Percentiles rank a stretch among this genome's conserved stretches.
Evolutionary conservation across 2,888 invertebrate species (phyloP).

Genomic region (Boloria selene): DNA sequence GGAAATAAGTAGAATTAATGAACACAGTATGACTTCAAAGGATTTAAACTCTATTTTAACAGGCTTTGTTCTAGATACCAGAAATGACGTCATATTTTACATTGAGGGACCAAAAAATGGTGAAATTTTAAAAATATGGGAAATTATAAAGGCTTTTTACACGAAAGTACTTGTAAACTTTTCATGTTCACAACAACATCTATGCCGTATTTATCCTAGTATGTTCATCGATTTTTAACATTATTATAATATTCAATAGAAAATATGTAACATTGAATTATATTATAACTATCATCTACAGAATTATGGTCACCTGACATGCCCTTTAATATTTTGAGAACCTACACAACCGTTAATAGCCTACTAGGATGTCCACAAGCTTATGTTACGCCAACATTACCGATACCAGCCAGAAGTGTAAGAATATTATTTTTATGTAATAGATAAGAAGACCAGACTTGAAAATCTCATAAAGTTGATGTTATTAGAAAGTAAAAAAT

Average conservation of each 20-base stretch:
- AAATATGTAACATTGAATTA: no score
- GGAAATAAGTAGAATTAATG: conserved; percentile 57
- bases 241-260: neutral
- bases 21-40: conserved; percentile 40
- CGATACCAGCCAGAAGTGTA: conserved; percentile 62
- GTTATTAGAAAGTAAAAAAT: no score
- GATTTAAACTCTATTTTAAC: conserved; percentile 53
- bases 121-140: conserved; percentile 61
- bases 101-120: conserved; percentile 67
- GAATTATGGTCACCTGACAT: conserved; percentile 52
- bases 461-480: no score
- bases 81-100: conserved; percentile 57
- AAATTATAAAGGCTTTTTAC: conserved; percentile 59
- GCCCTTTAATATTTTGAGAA: conserved; percentile 64
- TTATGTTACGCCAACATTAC: conserved; percentile 66
- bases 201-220: conserved; percentile 64
- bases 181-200: conserved; percentile 59
- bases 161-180: conserved; percentile 56
- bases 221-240: neutral
- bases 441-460: no score
- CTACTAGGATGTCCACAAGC: conserved; percentile 64
- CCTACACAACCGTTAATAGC: conserved; percentile 60
- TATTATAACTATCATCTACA: conserved; percentile 38
- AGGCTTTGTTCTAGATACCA: conserved; percentile 68
- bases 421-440: conserved; percentile 39